phyloP scores from a whole-genome alignment of 2,888 invertebrate species.

The Pasiphila rectangulata region DNA sequence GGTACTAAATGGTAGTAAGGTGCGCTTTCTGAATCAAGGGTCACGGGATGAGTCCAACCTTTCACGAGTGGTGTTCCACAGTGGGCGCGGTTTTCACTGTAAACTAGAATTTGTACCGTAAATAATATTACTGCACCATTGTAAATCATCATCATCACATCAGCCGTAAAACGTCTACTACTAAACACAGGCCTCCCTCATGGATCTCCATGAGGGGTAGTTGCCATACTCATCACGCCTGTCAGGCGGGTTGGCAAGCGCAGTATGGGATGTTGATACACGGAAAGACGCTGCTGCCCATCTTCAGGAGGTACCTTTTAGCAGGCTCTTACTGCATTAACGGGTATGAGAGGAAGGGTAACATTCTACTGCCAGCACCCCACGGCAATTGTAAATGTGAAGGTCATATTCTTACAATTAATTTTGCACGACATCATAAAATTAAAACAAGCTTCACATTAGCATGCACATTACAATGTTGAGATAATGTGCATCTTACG shows the following conservation, averaged over 20 bases:
- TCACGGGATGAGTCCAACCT: conserved; percentile 79
- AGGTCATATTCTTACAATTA: neutral
- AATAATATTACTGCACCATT: neutral
- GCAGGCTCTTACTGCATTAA: too few relatives aligned
- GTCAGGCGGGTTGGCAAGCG: too few relatives aligned
- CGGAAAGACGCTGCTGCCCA: too few relatives aligned
- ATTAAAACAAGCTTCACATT: conserved; percentile 12
- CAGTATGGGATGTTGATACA: too few relatives aligned
- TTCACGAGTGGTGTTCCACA: conserved; percentile 72
- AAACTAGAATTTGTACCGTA: conserved; percentile 14
- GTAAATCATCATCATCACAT: neutral
- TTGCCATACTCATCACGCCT: too few relatives aligned
- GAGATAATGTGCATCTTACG: conserved; percentile 7
- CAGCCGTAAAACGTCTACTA: too few relatives aligned
- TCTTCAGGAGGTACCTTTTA: too few relatives aligned
- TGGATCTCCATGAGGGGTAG: too few relatives aligned
- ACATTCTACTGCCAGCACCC: too few relatives aligned
- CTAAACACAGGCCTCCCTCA: too few relatives aligned
- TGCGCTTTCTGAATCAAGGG: conserved; percentile 65
- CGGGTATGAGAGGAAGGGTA: too few relatives aligned
- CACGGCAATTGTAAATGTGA: conserved; percentile 3
- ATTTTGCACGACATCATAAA: conserved; percentile 9
- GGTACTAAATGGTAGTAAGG: conserved; percentile 45
- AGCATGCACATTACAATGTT: conserved; percentile 15
- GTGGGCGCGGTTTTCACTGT: conserved; percentile 56